phyloP scores from a whole-genome alignment of 92 coral and sea anemone genomes.

The Porites rus region DNA sequence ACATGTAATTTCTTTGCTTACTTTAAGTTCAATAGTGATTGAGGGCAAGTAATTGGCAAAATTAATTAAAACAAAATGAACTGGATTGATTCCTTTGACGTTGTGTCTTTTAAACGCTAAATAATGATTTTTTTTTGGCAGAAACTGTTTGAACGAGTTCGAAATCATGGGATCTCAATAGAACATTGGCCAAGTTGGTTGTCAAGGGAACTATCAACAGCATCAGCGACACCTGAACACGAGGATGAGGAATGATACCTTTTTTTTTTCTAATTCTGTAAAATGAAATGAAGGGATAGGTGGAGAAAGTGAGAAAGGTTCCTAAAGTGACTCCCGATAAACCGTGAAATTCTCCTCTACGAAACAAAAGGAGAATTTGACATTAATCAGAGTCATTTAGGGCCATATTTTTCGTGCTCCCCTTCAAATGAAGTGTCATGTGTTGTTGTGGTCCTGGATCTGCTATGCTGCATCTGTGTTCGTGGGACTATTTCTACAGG shows the following conservation, averaged over 20 bases:
- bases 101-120: neutral
- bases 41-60: no score
- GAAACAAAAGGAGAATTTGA: no score
- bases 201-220: constrained; percentile 91
- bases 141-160: constrained; percentile 87
- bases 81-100: no score
- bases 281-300: no score
- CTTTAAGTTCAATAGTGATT: no score
- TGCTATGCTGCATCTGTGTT: neutral
- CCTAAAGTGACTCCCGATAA: no score
- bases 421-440: neutral
- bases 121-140: constrained; percentile 22
- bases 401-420: neutral
- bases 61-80: no score
- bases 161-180: constrained; percentile 83
- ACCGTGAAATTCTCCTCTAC: no score
- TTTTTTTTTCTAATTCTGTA: no score
- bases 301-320: no score
- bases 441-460: neutral
- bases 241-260: constrained; percentile 18
- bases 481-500: neutral
- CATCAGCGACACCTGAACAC: constrained; percentile 22
- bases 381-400: no score
- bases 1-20: no score
- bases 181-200: constrained; percentile 99